Conservation (phyloP, 2,797 vertebrate genomes). For the Pangasius mekongensis region DNA sequence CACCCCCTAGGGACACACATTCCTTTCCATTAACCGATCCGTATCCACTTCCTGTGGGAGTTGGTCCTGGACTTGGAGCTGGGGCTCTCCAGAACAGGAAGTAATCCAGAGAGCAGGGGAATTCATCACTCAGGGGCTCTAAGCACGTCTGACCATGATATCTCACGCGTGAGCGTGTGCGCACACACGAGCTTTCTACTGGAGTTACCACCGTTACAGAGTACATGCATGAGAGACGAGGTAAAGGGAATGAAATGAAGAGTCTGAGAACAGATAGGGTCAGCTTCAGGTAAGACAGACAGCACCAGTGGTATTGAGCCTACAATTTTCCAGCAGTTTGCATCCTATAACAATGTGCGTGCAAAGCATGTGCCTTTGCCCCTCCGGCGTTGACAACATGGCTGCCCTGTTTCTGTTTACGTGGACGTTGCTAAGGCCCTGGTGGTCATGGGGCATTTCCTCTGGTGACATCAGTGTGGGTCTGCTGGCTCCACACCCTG, state of each 20-base stretch:
- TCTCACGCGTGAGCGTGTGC: conserved; percentile 25
- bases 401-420: conserved; percentile 39
- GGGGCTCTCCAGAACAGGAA: conserved; percentile 68
- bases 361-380: conserved; percentile 30
- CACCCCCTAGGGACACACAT: conserved; percentile 52
- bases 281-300: neutral
- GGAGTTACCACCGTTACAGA: neutral
- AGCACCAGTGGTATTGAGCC: neutral
- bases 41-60: conserved; percentile 69
- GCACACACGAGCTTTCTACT: neutral
- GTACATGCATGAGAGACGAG: neutral
- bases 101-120: conserved; percentile 68
- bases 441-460: conserved; percentile 51
- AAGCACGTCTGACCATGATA: conserved; percentile 67
- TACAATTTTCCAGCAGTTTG: neutral
- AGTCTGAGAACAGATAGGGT: neutral
- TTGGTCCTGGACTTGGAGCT: conserved; percentile 71
- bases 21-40: conserved; percentile 61
- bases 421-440: conserved; percentile 35
- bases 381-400: conserved; percentile 38
- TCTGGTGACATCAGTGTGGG: conserved; percentile 51
- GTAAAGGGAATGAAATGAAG: neutral
- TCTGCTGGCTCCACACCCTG: conserved; percentile 52
- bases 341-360: conserved; percentile 32
- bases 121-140: conserved; percentile 67